Percentiles rank a stretch among this genome's conserved stretches.
phyloP scores from a whole-genome alignment of 1,140 invertebrate genomes.

The Drosophila pallidifrons region DNA sequence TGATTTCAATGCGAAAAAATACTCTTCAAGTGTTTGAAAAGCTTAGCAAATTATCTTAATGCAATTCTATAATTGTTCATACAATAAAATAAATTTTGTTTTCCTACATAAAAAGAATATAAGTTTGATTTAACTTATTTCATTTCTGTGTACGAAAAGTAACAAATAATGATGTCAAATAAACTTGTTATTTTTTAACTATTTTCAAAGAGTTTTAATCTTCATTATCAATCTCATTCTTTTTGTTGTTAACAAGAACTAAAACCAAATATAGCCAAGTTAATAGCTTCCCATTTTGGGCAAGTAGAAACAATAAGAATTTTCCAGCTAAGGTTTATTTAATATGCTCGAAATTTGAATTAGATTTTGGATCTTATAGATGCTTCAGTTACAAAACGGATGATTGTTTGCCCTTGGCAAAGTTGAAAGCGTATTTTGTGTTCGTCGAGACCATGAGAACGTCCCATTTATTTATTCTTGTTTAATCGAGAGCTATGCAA shows the following conservation, averaged over 20 bases:
- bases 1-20: neutral
- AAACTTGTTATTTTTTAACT: too few relatives aligned
- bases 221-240: neutral
- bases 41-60: too few relatives aligned
- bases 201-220: neutral
- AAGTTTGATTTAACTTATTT: too few relatives aligned
- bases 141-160: too few relatives aligned
- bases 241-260: conserved; percentile 6
- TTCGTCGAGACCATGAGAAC: conserved; percentile 10
- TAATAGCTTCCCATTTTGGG: conserved; percentile 7
- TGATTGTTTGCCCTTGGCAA: conserved; percentile 8
- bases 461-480: conserved; percentile 24
- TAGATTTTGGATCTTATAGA: neutral
- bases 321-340: conserved; percentile 8
- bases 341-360: conserved; percentile 14
- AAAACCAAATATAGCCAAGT: neutral
- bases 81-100: too few relatives aligned
- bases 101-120: too few relatives aligned
- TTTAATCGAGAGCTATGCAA: conserved; percentile 34
- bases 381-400: neutral
- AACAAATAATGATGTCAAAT: too few relatives aligned
- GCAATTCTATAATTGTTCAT: too few relatives aligned
- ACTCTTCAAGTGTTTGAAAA: too few relatives aligned
- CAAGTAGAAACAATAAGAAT: neutral
- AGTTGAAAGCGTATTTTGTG: neutral